Conservation (phyloP, 2,888 invertebrate species). For the Tholera decimalis region DNA sequence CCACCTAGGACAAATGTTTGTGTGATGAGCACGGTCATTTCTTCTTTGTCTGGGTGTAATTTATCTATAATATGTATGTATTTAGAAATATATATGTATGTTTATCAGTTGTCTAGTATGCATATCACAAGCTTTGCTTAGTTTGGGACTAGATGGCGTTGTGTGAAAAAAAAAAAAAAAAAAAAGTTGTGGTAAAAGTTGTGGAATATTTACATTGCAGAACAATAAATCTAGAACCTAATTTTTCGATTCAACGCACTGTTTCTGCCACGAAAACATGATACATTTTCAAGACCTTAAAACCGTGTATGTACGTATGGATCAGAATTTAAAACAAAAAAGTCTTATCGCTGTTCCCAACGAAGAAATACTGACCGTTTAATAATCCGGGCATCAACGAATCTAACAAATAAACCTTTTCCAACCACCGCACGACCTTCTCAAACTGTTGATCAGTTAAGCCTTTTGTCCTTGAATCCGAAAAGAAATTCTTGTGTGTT, state of each 20-base stretch:
- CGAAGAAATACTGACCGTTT: slow-evolving; percentile 17
- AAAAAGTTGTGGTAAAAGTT: too few relatives aligned
- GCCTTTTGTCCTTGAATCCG: slow-evolving; percentile 54
- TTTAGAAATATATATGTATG: too few relatives aligned
- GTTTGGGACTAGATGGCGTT: too few relatives aligned
- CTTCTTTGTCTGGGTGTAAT: too few relatives aligned
- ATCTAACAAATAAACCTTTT: slow-evolving; percentile 32
- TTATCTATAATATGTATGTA: too few relatives aligned
- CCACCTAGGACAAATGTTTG: too few relatives aligned
- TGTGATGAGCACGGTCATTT: too few relatives aligned
- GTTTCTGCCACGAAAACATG: background rate
- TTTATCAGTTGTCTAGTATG: too few relatives aligned
- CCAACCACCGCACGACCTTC: slow-evolving; percentile 36
- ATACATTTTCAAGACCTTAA: background rate
- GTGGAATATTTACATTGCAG: background rate
- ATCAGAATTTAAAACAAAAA: background rate
- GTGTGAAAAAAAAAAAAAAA: too few relatives aligned
- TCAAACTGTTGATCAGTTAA: slow-evolving; percentile 58
- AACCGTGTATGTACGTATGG: background rate
- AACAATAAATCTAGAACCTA: slow-evolving; percentile 4
- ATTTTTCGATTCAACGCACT: background rate
- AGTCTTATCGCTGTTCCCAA: slow-evolving; percentile 9
- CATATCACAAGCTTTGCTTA: too few relatives aligned
- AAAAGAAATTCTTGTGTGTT: slow-evolving; percentile 45
- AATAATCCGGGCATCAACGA: slow-evolving; percentile 51